Conservation (phyloP, 2,888 invertebrate species). For the Cephus rjabovi region DNA sequence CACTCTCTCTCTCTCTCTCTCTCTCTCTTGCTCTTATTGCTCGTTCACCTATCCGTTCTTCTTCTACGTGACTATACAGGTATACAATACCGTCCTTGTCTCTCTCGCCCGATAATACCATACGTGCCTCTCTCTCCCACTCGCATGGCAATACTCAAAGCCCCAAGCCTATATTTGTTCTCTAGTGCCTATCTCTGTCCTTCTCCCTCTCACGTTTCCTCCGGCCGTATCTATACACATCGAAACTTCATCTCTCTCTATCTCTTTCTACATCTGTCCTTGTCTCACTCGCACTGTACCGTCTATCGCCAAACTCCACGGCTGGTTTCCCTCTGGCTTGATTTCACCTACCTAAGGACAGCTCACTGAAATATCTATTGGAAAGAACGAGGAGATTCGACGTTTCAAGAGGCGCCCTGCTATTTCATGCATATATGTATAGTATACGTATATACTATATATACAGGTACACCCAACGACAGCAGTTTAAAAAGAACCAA, state of each 20-base stretch:
- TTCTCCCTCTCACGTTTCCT: conserved; percentile 6
- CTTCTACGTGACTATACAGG: neutral
- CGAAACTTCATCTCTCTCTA: conserved; percentile 22
- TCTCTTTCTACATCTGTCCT: conserved; percentile 9
- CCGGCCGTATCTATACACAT: neutral
- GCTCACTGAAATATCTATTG: conserved; percentile 34
- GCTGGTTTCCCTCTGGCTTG: conserved; percentile 7
- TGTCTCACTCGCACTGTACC: conserved; percentile 14
- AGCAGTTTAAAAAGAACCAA: neutral
- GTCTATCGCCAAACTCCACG: conserved; percentile 3
- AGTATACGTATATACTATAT: neutral
- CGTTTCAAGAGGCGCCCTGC: conserved; percentile 23
- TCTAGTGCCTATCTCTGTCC: conserved; percentile 6
- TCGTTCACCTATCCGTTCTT: conserved; percentile 16
- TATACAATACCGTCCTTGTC: neutral
- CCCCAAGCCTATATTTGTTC: neutral
- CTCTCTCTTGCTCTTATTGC: conserved; percentile 13
- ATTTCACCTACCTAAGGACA: conserved; percentile 31
- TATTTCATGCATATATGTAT: conserved; percentile 11
- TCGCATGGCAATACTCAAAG: conserved; percentile 6
- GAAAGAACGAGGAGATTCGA: conserved; percentile 26
- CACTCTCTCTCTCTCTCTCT: conserved; percentile 16
- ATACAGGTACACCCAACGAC: neutral
- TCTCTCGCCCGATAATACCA: conserved; percentile 13
- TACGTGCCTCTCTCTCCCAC: conserved; percentile 11